Conservation (phyloP, 2,888 invertebrate species). For the Trachelus iudaicus region DNA sequence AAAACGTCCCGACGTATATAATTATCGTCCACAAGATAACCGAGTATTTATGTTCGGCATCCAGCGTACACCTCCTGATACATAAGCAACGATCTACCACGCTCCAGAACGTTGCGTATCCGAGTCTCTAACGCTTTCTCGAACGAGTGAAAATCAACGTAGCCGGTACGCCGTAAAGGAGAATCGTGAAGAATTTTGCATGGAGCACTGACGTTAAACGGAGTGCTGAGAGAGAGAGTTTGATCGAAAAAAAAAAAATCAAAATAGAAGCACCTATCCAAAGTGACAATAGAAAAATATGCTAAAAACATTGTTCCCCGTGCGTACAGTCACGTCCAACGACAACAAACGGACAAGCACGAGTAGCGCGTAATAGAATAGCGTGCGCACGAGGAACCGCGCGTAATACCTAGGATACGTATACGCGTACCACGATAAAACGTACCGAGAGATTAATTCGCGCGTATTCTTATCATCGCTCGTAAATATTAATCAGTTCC, state of each 20-base stretch:
- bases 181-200: neutral
- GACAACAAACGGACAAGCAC: neutral
- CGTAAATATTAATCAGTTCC: constrained; percentile 1
- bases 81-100: no score
- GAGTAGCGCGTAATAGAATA: neutral
- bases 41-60: neutral
- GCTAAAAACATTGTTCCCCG: neutral
- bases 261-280: no score
- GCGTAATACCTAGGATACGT: neutral
- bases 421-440: neutral
- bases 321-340: neutral
- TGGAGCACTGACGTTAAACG: neutral
- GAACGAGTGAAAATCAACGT: no score
- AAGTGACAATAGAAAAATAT: neutral
- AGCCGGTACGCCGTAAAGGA: no score
- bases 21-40: neutral
- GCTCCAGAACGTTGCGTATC: no score
- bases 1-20: neutral
- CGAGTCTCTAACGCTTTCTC: no score
- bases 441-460: neutral
- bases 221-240: neutral
- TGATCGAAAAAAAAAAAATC: neutral
- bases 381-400: neutral
- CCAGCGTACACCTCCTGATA: no score
- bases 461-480: neutral